Base-by-base conservation (phyloP, 2,797 vertebrate genomes). In the Pterois miles region DNA sequence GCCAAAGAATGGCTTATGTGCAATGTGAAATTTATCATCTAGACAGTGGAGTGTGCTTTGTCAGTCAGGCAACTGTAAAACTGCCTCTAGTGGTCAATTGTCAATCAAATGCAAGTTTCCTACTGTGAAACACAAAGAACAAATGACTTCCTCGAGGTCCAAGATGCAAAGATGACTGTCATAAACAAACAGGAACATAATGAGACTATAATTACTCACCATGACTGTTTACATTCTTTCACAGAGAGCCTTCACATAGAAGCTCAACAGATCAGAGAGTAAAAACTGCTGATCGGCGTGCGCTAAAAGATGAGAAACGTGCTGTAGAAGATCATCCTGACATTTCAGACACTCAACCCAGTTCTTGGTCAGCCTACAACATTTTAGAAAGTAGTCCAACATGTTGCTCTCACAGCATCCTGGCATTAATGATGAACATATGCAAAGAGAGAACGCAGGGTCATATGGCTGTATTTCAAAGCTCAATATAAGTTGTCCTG, bases 181-280 rank as follows among this genome's bases (percentile, higher is more conserved):
- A 64, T 75, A 87, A 88, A 86, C 75, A 84, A 78, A 71, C 63
- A 74, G 23, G 33, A 50, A 60, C 43, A 25, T 85, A 78, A 89
- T 71, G 48, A 83, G 58, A 7, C 40, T 50, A 0, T 78, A 79
- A 81, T 79, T 74, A 71, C 69, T 53, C 22, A 13, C 50, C 50
- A 34, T 31, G 12, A 23, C 53, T 86, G 80, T 84, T 90, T 84
- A 88, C 83, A 77, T 89, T 87, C 74, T 56, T 80, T 16, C 50
- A 48, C 50, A 6, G 64, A 52, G 67, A 81, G 63, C 67, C 81
- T 73, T 76, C 80, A 78, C 78, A 83, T 80, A 72, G 78, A 82
- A 81, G 54, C 65, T 71, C 20, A 71, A 14, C 75, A 82, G 64
- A 72, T 86, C 73, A 50, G 62, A 79, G 53, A 80, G 86, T 66